Base-by-base conservation (phyloP, 2,888 invertebrate species). In the Chorisops tibialis region DNA sequence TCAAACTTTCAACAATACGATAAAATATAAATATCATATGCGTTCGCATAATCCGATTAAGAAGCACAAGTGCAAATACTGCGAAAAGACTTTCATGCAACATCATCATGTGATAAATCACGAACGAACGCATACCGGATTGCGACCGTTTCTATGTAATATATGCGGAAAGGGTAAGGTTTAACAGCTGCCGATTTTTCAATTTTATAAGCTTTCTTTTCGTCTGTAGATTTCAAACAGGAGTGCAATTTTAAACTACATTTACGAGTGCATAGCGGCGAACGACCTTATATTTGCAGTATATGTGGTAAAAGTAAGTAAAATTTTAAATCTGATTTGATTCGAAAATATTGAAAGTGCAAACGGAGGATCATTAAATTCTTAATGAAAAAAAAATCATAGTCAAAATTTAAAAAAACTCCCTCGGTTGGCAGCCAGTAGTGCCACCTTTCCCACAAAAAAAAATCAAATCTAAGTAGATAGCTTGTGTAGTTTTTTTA, bases 61-160 rank as follows among this genome's bases (percentile, higher is more conserved):
- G 45, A 64, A 64, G 45, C 65, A 62, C 48, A 61, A 65, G 50
- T 67, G 67, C 38, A 61, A 63, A 51, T 67, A 47, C 22, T 67
- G 67, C 50, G 64, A 65, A 22, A 65, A 64, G 45, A 64, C 65
- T 7, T 67, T 65, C 41, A 59, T 65, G 52, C 67, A 67, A 22
- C 63, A 62, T 24, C 65, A 67, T 58, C 65, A 65, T 24, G 21
- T 64, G 35, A 5, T 61, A n/a, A 63, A 64, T 45, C 67, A 67
- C 48, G 67, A 67, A 50, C 50, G 64, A 18, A 62, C 61, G 11
- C 67, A 67, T 45, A 67, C 67, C 0, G 65, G 65, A 3, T 19
- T 48, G 16, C 38, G 58, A 18, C 65, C 67, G 4, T 67, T 51
- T 63, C 49, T 65, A 7, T 67, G 67, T 22, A 65, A 63, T 58